These are phyloP conservation scores for Polydrusus cervinus DNA, from an alignment of 2,888 invertebrate genomes.

Conservation along the genomic window DNA sequence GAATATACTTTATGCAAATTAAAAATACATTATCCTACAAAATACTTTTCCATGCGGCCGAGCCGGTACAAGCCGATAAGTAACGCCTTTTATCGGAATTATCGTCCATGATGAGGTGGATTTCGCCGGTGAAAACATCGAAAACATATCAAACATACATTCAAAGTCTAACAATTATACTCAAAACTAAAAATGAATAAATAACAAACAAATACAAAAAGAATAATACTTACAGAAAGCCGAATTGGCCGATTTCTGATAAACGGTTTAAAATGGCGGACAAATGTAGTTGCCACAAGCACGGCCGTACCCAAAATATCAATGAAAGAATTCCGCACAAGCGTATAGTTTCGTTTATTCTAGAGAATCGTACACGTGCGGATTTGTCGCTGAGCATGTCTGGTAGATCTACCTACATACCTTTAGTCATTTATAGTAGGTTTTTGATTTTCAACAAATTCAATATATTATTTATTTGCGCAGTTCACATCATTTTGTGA, in stretches of 20 bases:
- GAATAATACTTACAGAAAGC: constrained; percentile 24
- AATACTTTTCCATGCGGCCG: neutral
- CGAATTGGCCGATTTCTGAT: constrained; percentile 14
- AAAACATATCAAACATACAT: neutral
- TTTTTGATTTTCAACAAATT: too few relatives aligned
- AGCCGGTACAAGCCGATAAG: neutral
- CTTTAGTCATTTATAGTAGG: too few relatives aligned
- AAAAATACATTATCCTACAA: neutral
- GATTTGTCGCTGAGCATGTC: neutral
- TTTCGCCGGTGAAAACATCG: neutral
- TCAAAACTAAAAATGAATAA: neutral
- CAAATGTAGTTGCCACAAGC: constrained; percentile 20
- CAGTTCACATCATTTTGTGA: too few relatives aligned
- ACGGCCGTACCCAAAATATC: constrained; percentile 25
- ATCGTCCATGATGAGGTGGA: neutral
- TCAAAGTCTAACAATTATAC: neutral
- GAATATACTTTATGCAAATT: neutral
- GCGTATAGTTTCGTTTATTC: neutral
- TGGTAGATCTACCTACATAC: too few relatives aligned
- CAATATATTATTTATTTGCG: too few relatives aligned
- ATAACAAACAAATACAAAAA: neutral
- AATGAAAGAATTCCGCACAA: constrained; percentile 18
- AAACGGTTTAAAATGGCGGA: constrained; percentile 5
- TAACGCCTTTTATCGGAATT: constrained; percentile 15
- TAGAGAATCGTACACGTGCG: neutral